Base-by-base conservation (phyloP, 2,888 invertebrate genomes). In the Mesoligia furuncula region DNA sequence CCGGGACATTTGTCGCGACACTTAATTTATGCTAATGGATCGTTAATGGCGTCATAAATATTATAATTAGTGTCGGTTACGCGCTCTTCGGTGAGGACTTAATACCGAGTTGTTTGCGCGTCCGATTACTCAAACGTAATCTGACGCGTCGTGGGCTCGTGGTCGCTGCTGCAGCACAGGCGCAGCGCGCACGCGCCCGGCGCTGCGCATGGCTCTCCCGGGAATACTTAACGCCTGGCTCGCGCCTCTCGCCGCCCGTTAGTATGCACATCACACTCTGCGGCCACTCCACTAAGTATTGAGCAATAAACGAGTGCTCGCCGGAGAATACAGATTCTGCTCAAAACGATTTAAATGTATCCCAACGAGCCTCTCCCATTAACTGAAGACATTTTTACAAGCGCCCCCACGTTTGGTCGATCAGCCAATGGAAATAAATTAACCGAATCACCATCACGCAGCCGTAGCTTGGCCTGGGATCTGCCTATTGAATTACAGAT, bases 21-120 rank as follows among this genome's bases (percentile, higher is more conserved):
- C 91, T 91, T 94, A 92, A 94, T 95, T 95, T 94, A 95, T 93
- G 94, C 93, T 95, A 95, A 95, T 95, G 95, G 94, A 94, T 90
- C 90, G 93, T 93, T 93, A 93, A 94, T 92, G 92, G 90, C 90
- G 87, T 86, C 92, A 89, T 92, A 90, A 90, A 93, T 92, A 92
- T 92, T 91, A 91, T 90, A 90, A 92, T 92, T 92, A 92, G 92
- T 89, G 90, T 89, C 88, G 89, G 90, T 88, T 89, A 87, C 89
- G 85, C 89, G 86, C 81, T 85, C 77, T 80, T 86, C 85, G 85
- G 79, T 67, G 79, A 75, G 68, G 77, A 86, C 73, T 82, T 83
- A 45, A 82, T 80, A 77, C 77, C 73, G 64, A 64, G 70, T 69
- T 13, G 73, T 51, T 69, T n/a, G 72, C 74, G 66, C 65, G 70